A percentile compares a stretch with the other conserved stretches of the same genome.
These are phyloP conservation scores for Hydrocynus forskahlii DNA, from an alignment of 2,797 vertebrate species.

Conservation along the genomic window DNA sequence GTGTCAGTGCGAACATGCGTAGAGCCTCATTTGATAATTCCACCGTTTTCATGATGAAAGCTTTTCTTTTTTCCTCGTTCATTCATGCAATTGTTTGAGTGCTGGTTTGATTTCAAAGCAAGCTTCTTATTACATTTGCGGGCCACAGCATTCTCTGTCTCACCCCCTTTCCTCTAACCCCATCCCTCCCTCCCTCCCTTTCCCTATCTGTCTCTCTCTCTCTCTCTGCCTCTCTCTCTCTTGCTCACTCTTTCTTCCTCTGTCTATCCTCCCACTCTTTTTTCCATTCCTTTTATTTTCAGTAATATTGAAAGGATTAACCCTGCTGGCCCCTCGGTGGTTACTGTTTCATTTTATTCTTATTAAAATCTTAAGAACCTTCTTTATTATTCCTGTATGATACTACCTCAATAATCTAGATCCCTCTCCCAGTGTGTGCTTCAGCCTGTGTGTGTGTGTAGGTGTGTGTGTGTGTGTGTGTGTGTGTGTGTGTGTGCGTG, in stretches of 20 bases:
- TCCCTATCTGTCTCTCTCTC: constrained; percentile 42
- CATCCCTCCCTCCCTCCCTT: constrained; percentile 30
- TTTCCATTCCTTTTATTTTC: constrained; percentile 84
- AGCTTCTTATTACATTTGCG: constrained; percentile 67
- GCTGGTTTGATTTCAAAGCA: constrained; percentile 45
- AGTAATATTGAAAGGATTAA: constrained; percentile 99
- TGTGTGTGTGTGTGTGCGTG: constrained; percentile 25
- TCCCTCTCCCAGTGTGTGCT: constrained; percentile 63
- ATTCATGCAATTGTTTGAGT: constrained; percentile 65
- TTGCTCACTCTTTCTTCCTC: constrained; percentile 66
- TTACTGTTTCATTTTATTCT: constrained; percentile 99
- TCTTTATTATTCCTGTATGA: constrained; percentile 96
- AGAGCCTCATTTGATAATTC: constrained; percentile 9
- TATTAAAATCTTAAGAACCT: constrained; percentile 99
- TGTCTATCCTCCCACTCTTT: constrained; percentile 81
- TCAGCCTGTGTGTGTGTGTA: constrained; percentile 65
- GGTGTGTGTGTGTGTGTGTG: constrained; percentile 55
- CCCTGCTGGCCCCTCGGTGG: constrained; percentile 90
- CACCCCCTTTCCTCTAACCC: constrained; percentile 50
- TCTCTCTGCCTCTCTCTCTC: neutral
- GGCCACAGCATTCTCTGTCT: constrained; percentile 47
- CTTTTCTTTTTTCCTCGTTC: constrained; percentile 37
- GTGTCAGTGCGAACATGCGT: neutral
- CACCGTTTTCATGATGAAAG: neutral
- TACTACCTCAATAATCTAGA: constrained; percentile 82